Evolutionary conservation across 2,113 vertebrate species (phyloP), one percentile per base, ranked within the genome.

Genomic region (Eulacestoma nigropectus): DNA sequence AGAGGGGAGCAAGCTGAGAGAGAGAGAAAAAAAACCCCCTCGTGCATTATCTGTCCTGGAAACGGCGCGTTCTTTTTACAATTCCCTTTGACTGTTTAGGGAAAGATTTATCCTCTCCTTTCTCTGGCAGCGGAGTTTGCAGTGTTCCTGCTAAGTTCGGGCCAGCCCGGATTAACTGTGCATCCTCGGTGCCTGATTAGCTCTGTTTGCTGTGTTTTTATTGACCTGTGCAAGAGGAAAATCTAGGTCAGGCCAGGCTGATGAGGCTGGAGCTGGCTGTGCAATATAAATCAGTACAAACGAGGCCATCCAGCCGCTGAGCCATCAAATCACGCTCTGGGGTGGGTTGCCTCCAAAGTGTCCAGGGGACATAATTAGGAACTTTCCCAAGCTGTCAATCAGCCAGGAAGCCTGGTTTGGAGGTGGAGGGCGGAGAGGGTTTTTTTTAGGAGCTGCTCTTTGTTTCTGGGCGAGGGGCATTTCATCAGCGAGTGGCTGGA

Each of bases 191-290:
- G 85, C 32, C 90, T 70, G 84, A 97, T 96, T 95, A 96, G 68
- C 88, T 93, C 85, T 93, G 26, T 89, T 96, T 90, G 53, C 87
- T 62, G 73, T 84, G 90, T 84, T 94, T 85, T 94, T 91, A 87
- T 95, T 92, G 95, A 91, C 91, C 94, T 96, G 50, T 41, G 92
- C 65, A 74, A 65, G 88, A 69, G 94, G 94, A 56, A 70, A 97
- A 98, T 98, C 80, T 98, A 97, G 98, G 98, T 98, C 97, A 98
- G 94, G 84, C 85, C 75, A 18, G 85, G 96, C 96, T 97, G 97
- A 95, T 84, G 96, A 95, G 94, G 93, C 93, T 59, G 16, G 96
- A 82, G 76, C 89, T 93, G 92, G 84, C 93, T 91, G 30, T 91
- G 90, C 41, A 86, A 80, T 63, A 84, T 73, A 94, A 97, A 96